Percentiles rank a stretch among this genome's conserved stretches.
These are phyloP conservation scores for Lamellibrachia satsuma DNA, from an alignment of 2,888 invertebrate species.

Conservation along the genomic window DNA sequence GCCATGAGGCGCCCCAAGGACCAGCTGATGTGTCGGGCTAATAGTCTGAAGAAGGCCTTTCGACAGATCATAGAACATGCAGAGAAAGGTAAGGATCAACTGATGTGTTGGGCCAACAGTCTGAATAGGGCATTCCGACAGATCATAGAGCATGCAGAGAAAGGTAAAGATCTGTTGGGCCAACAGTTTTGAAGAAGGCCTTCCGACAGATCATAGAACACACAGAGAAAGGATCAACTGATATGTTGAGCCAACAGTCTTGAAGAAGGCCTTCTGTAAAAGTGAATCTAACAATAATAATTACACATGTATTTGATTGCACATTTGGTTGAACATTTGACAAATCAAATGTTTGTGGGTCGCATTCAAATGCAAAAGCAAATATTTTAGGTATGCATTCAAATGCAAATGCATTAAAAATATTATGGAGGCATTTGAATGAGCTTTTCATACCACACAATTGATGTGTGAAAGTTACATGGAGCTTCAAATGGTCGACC, in stretches of 20 bases:
- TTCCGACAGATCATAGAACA: conserved; percentile 78
- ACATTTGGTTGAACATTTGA: too few species aligned
- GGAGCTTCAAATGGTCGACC: too few species aligned
- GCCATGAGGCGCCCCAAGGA: conserved; percentile 60
- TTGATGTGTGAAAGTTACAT: too few species aligned
- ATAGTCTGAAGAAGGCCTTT: conserved; percentile 84
- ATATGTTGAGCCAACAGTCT: too few species aligned
- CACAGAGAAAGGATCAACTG: conserved; percentile 74
- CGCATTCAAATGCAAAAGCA: too few species aligned
- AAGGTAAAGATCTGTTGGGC: conserved; percentile 55
- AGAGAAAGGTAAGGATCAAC: conserved; percentile 72
- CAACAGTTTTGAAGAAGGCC: background rate
- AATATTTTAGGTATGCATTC: too few species aligned
- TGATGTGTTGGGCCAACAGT: conserved; percentile 79
- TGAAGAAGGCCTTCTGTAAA: conserved; percentile 42
- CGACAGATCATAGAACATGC: conserved; percentile 83
- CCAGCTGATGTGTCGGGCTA: conserved; percentile 74
- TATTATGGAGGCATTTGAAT: too few species aligned
- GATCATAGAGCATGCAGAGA: conserved; percentile 42
- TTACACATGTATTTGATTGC: too few species aligned
- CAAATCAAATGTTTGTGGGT: too few species aligned
- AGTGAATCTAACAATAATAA: background rate
- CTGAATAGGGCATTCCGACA: conserved; percentile 80
- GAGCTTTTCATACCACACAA: too few species aligned
- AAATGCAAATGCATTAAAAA: too few species aligned